Evolutionary conservation across 2,888 invertebrate genomes (phyloP).

Genomic region (Embidobia sp.): DNA sequence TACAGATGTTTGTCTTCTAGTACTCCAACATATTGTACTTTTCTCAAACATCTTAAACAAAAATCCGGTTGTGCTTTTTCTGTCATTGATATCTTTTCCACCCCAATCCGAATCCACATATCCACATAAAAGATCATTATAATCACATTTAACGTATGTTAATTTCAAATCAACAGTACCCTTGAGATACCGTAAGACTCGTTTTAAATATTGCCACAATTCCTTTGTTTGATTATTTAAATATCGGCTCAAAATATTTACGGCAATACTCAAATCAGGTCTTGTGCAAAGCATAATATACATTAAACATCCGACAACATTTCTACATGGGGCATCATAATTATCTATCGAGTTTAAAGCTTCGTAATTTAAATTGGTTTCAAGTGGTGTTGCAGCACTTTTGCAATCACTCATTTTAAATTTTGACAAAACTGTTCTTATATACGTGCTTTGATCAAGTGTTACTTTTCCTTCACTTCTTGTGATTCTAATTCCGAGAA

Average conservation of each 20-base stretch:
- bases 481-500: constrained; percentile 10
- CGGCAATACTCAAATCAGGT: constrained; percentile 12
- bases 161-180: constrained; percentile 4
- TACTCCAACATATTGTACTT: background rate
- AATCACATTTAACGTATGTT: background rate
- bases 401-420: constrained; percentile 18
- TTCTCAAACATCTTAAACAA: too few species aligned
- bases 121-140: background rate
- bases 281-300: constrained; percentile 8
- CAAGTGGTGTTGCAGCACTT: background rate
- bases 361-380: constrained; percentile 3
- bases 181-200: constrained; percentile 1
- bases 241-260: constrained; percentile 20
- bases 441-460: constrained; percentile 15
- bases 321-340: constrained; percentile 5
- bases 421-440: constrained; percentile 3
- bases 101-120: constrained; percentile 1
- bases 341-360: constrained; percentile 13
- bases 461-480: background rate
- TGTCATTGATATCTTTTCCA: background rate
- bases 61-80: background rate
- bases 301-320: constrained; percentile 12
- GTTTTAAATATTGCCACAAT: constrained; percentile 8
- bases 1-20: background rate
- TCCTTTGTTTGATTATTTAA: constrained; percentile 1